phyloP scores from a whole-genome alignment of 2,113 vertebrate genomes.

The Struthio camelus region DNA sequence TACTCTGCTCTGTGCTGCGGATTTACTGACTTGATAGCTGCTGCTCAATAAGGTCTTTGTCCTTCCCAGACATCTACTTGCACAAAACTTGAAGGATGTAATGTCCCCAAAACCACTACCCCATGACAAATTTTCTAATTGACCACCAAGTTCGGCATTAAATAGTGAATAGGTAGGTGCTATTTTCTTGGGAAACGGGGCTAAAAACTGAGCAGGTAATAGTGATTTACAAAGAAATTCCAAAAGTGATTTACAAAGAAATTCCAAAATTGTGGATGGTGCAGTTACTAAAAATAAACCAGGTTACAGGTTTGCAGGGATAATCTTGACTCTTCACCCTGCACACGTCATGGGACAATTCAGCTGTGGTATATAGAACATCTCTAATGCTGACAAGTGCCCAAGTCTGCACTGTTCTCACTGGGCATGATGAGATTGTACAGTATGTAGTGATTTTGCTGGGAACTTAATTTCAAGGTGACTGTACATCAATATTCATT shows the following conservation, averaged over 20 bases:
- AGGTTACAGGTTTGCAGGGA: not conserved
- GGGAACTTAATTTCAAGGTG: not conserved
- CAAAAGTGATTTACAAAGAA: not conserved
- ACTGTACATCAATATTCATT: not conserved
- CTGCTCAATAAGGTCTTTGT: not conserved
- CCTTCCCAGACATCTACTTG: not conserved
- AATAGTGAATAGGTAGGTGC: not conserved
- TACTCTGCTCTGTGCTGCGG: not conserved
- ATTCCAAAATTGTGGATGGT: not conserved
- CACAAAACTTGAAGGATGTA: not conserved
- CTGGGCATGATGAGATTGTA: no score
- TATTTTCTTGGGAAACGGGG: not conserved
- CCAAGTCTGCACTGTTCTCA: rapidly evolving
- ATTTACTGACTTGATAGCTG: not conserved
- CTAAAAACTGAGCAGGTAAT: not conserved
- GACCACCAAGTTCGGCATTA: not conserved
- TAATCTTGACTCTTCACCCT: not conserved
- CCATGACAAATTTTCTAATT: not conserved
- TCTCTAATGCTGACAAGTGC: not conserved
- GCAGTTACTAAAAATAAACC: not conserved
- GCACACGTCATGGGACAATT: no score
- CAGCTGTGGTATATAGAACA: not conserved
- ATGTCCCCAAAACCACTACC: not conserved
- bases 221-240: not conserved
- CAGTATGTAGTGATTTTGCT: not conserved